These are phyloP conservation scores for Eurosta solidaginis DNA, from an alignment of 1,140 invertebrate genomes.

Conservation along the genomic window DNA sequence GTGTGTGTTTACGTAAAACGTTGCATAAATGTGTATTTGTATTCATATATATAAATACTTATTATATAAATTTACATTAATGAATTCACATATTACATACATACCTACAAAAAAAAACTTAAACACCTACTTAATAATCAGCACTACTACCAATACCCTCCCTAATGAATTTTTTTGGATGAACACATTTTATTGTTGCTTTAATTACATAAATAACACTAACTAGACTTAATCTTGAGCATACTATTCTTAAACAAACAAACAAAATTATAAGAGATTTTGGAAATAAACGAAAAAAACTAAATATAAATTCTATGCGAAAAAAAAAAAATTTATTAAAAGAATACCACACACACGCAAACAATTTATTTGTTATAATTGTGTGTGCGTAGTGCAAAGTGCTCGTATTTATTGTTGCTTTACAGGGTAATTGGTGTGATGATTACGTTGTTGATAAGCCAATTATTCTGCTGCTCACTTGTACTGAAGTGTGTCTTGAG, in stretches of 20 bases:
- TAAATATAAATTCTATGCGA: not conserved
- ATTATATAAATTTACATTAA: not conserved
- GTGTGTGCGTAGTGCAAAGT: not conserved
- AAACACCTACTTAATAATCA: too few species aligned
- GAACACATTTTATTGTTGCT: conserved; percentile 2
- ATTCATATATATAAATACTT: not conserved
- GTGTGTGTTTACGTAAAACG: not conserved
- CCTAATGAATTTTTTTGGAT: conserved; percentile 16
- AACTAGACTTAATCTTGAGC: not conserved
- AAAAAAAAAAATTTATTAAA: not conserved
- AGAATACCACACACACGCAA: not conserved
- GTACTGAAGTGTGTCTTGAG: conserved; percentile 30
- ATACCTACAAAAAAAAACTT: not conserved
- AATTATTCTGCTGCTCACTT: conserved; percentile 25
- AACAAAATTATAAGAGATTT: not conserved
- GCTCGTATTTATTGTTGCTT: not conserved
- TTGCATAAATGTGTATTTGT: not conserved
- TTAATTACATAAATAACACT: not conserved
- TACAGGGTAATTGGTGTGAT: not conserved
- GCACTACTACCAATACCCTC: not conserved
- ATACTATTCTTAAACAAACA: not conserved
- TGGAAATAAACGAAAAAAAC: not conserved
- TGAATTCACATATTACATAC: not conserved
- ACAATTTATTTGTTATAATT: not conserved
- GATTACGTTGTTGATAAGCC: not conserved